These are phyloP conservation scores for Drosophila obscura DNA, from an alignment of 1,140 invertebrate genomes.

Conservation along the genomic window DNA sequence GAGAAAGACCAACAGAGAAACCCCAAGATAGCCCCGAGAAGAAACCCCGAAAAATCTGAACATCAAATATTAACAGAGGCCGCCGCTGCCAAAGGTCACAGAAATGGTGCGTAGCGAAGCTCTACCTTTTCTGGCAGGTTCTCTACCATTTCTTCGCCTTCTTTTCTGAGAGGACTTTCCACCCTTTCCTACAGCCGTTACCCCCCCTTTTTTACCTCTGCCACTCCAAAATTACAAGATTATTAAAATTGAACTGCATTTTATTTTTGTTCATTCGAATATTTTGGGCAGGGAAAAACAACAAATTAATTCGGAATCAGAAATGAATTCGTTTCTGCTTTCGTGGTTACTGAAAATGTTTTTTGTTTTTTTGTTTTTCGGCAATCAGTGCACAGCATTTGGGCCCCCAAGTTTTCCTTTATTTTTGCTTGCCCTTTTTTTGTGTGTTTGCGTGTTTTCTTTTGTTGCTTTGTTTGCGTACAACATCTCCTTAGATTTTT, in stretches of 20 bases:
- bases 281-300: too few relatives aligned
- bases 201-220: too few relatives aligned
- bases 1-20: not conserved
- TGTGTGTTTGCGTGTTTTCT: not conserved
- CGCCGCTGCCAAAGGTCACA: slow-evolving; percentile 10
- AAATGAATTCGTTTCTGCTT: too few relatives aligned
- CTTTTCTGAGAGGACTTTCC: not conserved
- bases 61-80: slow-evolving; percentile 43
- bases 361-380: too few relatives aligned
- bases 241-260: too few relatives aligned
- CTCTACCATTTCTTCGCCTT: not conserved
- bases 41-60: slow-evolving; percentile 6
- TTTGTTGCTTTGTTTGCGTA: slow-evolving; percentile 24
- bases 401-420: slow-evolving; percentile 7
- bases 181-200: too few relatives aligned
- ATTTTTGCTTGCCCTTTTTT: not conserved
- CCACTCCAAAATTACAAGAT: too few relatives aligned
- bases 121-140: slow-evolving; percentile 15
- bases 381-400: slow-evolving; percentile 15
- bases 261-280: too few relatives aligned
- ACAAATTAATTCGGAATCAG: too few relatives aligned
- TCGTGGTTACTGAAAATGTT: too few relatives aligned
- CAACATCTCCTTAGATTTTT: slow-evolving; percentile 21
- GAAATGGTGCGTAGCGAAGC: not conserved
- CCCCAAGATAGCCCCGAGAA: not conserved